Evolutionary conservation across 1,140 invertebrate species (phyloP).

Genomic region (Oncopeltus fasciatus): DNA sequence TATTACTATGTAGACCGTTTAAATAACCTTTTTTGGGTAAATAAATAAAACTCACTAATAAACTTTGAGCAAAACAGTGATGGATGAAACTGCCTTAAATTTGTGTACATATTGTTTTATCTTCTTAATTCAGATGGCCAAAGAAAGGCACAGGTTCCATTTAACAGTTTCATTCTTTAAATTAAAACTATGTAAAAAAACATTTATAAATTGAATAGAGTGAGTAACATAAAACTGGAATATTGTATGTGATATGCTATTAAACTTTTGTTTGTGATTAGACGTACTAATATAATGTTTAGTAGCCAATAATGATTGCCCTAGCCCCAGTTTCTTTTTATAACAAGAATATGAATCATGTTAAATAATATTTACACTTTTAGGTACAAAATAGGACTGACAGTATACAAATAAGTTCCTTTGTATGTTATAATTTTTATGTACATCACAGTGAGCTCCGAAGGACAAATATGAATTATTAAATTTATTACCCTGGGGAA

Average conservation of each 20-base stretch:
- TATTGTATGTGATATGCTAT: constrained; percentile 7
- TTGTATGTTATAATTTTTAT: constrained; percentile 3
- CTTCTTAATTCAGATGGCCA: too few species aligned
- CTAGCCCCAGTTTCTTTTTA: constrained; percentile 7
- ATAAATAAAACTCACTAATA: not conserved
- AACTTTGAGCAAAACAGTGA: too few species aligned
- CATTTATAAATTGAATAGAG: too few species aligned
- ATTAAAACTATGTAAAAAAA: too few species aligned
- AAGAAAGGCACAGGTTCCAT: too few species aligned
- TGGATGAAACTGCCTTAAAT: too few species aligned
- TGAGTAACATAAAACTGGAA: not conserved
- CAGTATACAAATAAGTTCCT: constrained; percentile 17
- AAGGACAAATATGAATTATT: not conserved
- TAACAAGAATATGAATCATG: not conserved
- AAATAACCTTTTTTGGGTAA: not conserved
- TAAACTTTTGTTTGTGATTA: not conserved
- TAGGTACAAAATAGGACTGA: constrained; percentile 18
- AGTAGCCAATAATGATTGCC: not conserved
- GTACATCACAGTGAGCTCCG: constrained; percentile 8
- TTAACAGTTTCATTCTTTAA: too few species aligned
- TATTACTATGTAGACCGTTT: not conserved
- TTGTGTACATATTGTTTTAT: too few species aligned
- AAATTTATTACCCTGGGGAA: too few species aligned
- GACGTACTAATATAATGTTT: not conserved
- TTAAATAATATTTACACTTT: constrained; percentile 6